Conservation (phyloP, 2,888 invertebrate species). For the Melitaea athalia region DNA sequence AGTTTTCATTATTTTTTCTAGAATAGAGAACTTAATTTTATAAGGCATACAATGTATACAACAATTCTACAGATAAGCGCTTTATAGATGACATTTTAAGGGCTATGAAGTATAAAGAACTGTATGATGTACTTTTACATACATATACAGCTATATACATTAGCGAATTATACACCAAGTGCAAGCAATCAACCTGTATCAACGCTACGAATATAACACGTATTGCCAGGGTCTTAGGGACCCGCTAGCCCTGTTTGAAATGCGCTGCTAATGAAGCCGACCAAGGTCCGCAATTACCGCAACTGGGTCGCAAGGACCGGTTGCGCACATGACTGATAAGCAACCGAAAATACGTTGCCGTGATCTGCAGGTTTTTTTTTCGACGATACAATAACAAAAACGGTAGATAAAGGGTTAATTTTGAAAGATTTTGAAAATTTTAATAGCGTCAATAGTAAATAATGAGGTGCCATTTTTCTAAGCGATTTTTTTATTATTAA, state of each 20-base stretch:
- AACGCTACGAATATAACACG: conserved; percentile 4
- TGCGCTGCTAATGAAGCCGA: conserved; percentile 37
- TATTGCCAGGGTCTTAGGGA: conserved; percentile 3
- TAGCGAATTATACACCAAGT: conserved; percentile 7
- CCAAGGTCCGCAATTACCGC: conserved; percentile 44
- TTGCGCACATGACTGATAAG: conserved; percentile 31
- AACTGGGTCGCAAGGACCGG: conserved; percentile 48
- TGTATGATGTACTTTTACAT: conserved; percentile 7
- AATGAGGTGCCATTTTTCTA: too few relatives aligned
- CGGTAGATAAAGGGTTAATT: too few relatives aligned
- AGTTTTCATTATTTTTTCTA: too few relatives aligned
- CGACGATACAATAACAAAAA: not conserved
- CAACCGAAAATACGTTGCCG: conserved; percentile 12
- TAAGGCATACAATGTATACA: not conserved
- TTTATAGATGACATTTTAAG: not conserved
- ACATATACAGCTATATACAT: not conserved
- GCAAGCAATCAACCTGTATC: conserved; percentile 9
- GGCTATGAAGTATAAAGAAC: not conserved
- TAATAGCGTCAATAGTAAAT: too few relatives aligned
- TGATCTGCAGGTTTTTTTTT: too few relatives aligned
- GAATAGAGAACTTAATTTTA: too few relatives aligned
- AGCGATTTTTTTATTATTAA: too few relatives aligned
- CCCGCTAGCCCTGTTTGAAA: conserved; percentile 22
- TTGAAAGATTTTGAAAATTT: too few relatives aligned
- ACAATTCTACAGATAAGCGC: not conserved